Evolutionary conservation across 2,888 invertebrate genomes (phyloP), one percentile per base, ranked within the genome.

Genomic region (Agonopterix heracliana): DNA sequence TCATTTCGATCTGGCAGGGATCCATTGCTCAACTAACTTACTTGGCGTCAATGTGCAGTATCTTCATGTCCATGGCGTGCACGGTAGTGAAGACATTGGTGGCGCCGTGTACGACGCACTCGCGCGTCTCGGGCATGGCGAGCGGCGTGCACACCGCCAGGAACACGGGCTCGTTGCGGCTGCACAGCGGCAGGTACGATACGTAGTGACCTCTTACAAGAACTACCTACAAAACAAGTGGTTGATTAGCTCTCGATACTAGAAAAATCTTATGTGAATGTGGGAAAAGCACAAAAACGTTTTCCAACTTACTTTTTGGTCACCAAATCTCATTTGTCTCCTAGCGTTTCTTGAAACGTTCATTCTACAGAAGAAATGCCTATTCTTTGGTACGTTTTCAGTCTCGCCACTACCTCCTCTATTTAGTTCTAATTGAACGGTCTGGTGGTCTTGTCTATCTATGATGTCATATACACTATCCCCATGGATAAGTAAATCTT

Each of bases 391-490:
- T 89, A 84, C 90, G 78, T 83, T 83, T 69, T 89, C 88, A 81
- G 86, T 84, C 79, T 89, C 86, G 62, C 82, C 84, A 57, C 84
- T 86, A 49, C 72, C 73, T 1, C 81, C 83, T 71, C 94, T 89
- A 71, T 93, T 94, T 64, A 99, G 90, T 88, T 99, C 98, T 68
- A 96, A 92, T 88, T 98, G 98, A 57, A 99, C 97, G 54, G 96
- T 94, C 74, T 95, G 95, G 82, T 99, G 98, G 88, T 99, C 99
- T 85, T 98, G 97, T 87, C 97, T 96, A 90, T 99, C 99, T 81
- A 99, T 98, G 71, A 99, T 98, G 85, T 99, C 99, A 89, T 98
- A 99, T 60, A 99, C 96, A 74, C 97, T 98, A 89, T 99, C 99
- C 10, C 99, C 99, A 80, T 99, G 99, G 74, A 99, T 99, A 79